phyloP scores from a whole-genome alignment of 2,888 invertebrate species.

The Eristalis pertinax region DNA sequence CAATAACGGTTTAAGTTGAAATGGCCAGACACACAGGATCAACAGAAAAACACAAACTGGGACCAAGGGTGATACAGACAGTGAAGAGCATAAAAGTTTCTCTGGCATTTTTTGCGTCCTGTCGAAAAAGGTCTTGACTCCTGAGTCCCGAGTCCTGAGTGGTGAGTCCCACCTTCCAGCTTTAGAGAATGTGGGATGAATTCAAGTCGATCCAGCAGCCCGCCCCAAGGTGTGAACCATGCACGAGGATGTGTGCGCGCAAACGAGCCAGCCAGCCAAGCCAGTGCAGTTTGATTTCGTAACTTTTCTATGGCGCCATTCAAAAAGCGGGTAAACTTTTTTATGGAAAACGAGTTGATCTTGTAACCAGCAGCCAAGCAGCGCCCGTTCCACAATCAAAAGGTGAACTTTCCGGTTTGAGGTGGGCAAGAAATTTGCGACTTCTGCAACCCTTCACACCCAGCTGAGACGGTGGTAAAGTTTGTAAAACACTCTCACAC shows the following conservation, averaged over 20 bases:
- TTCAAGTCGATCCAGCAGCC: constrained; percentile 29
- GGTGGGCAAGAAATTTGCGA: constrained; percentile 55
- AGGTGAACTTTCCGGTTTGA: constrained; percentile 35
- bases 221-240: constrained; percentile 41
- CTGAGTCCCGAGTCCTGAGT: constrained; percentile 34
- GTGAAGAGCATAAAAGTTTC: constrained; percentile 50
- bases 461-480: constrained; percentile 17
- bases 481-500: constrained; percentile 15
- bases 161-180: constrained; percentile 5
- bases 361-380: constrained; percentile 29
- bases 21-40: constrained; percentile 57
- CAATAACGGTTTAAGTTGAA: constrained; percentile 67
- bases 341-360: constrained; percentile 1
- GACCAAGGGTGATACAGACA: constrained; percentile 2
- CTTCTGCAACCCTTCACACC: constrained; percentile 35
- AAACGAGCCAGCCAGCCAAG: constrained; percentile 16
- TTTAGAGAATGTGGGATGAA: neutral
- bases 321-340: constrained; percentile 42
- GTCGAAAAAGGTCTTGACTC: constrained; percentile 51
- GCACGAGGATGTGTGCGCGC: constrained; percentile 5
- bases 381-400: neutral
- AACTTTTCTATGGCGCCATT: constrained; percentile 52
- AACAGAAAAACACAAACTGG: constrained; percentile 19
- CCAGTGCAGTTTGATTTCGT: constrained; percentile 55
- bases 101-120: constrained; percentile 25